These are phyloP conservation scores for Diorhabda sublineata DNA, from an alignment of 1,140 invertebrate genomes.

Conservation along the genomic window DNA sequence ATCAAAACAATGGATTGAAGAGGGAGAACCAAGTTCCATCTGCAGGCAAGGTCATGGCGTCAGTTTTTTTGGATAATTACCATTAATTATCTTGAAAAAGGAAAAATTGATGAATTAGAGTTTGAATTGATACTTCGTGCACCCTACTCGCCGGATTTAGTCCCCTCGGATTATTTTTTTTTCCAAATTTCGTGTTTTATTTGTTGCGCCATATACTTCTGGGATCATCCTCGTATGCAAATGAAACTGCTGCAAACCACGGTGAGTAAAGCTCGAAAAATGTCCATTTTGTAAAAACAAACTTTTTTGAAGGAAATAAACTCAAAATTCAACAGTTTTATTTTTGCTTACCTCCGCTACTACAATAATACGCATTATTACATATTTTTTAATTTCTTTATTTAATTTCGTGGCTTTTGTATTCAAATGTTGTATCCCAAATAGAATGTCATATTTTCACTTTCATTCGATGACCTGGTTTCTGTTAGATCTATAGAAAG, in stretches of 20 bases:
- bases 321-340: not conserved
- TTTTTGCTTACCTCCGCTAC: not conserved
- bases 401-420: constrained; percentile 30
- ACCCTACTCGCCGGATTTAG: too few species aligned
- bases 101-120: too few species aligned
- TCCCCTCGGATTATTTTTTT: too few species aligned
- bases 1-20: too few species aligned
- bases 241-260: not conserved
- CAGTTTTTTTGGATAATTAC: too few species aligned
- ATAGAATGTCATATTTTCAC: constrained; percentile 41
- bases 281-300: not conserved
- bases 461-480: constrained; percentile 46
- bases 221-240: too few species aligned
- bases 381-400: not conserved
- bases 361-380: not conserved
- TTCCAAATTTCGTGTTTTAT: too few species aligned
- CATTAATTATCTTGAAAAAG: too few species aligned
- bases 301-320: not conserved
- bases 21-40: too few species aligned
- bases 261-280: not conserved
- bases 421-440: constrained; percentile 41
- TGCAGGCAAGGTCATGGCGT: too few species aligned
- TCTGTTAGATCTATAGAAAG: constrained; percentile 43
- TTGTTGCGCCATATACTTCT: too few species aligned
- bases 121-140: too few species aligned